These are phyloP conservation scores for Chroicocephalus ridibundus DNA, from an alignment of 2,113 vertebrate species.

Conservation along the genomic window DNA sequence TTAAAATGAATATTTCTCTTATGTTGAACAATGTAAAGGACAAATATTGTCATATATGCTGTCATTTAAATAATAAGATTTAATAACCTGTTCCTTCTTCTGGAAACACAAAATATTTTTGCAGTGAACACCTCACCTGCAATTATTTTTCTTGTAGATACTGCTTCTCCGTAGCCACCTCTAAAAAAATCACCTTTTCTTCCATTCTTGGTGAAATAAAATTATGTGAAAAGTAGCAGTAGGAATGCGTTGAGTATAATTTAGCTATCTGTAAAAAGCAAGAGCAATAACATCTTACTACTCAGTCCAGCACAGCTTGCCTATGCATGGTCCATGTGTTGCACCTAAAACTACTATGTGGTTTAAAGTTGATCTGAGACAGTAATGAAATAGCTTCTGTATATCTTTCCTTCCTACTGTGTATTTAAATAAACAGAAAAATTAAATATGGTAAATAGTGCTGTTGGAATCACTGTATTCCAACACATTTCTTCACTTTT, in stretches of 20 bases:
- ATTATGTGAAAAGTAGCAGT: neutral
- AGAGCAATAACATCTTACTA: neutral
- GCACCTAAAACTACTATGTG: neutral
- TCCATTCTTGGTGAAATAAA: neutral
- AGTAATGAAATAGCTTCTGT: neutral
- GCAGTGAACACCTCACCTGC: neutral
- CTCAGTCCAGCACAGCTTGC: neutral
- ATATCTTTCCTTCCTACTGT: neutral
- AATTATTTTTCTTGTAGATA: neutral
- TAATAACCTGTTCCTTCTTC: neutral
- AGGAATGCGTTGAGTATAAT: neutral
- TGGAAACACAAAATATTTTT: neutral
- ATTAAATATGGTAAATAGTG: neutral
- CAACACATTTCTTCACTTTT: neutral
- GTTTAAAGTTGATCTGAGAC: neutral
- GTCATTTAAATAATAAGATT: neutral
- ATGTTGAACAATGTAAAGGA: neutral
- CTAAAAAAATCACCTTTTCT: neutral
- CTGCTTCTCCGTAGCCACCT: neutral
- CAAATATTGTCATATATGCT: neutral
- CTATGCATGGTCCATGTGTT: neutral
- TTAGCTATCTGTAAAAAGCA: neutral
- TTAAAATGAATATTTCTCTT: neutral
- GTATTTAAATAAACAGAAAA: neutral
- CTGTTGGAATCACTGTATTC: neutral